Percentiles rank a stretch among this genome's conserved stretches.
Conservation (phyloP, 1,140 invertebrate genomes). For the Bombus confusus region DNA sequence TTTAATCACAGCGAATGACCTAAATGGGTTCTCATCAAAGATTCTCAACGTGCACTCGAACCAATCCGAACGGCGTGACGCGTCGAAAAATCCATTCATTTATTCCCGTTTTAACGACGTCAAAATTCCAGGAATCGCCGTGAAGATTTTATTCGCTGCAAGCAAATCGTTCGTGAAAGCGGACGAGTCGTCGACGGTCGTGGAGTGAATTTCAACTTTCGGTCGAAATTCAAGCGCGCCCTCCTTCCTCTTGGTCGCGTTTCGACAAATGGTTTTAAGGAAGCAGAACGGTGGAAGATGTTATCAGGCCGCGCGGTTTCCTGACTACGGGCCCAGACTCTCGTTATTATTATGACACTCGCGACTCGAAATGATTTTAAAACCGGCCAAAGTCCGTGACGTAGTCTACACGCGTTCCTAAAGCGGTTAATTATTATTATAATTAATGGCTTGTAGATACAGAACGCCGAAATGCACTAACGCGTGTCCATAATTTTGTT, state of each 20-base stretch:
- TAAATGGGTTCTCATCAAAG: background rate
- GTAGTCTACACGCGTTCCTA: background rate
- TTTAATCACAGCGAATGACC: background rate
- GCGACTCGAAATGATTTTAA: background rate
- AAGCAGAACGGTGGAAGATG: conserved; percentile 11
- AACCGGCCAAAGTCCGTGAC: too few species aligned
- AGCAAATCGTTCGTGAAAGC: conserved; percentile 13
- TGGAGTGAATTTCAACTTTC: conserved; percentile 12
- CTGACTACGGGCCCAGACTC: background rate
- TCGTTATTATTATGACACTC: conserved; percentile 11
- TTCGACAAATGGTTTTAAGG: conserved; percentile 21
- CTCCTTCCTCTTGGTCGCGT: background rate
- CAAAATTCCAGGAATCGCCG: background rate
- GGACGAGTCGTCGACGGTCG: background rate
- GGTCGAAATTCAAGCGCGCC: background rate
- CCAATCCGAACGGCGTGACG: background rate
- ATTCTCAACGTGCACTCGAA: background rate
- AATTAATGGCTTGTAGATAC: background rate
- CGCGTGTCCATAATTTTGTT: background rate
- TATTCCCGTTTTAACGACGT: background rate
- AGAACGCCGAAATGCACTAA: background rate
- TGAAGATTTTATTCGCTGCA: background rate
- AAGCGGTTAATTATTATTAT: conserved; percentile 8
- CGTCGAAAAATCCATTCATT: background rate
- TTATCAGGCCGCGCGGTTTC: background rate